Percentiles rank a stretch among this genome's conserved stretches.
Evolutionary conservation across 2,888 invertebrate species (phyloP).

Genomic region (Cosmopolites sordidus): DNA sequence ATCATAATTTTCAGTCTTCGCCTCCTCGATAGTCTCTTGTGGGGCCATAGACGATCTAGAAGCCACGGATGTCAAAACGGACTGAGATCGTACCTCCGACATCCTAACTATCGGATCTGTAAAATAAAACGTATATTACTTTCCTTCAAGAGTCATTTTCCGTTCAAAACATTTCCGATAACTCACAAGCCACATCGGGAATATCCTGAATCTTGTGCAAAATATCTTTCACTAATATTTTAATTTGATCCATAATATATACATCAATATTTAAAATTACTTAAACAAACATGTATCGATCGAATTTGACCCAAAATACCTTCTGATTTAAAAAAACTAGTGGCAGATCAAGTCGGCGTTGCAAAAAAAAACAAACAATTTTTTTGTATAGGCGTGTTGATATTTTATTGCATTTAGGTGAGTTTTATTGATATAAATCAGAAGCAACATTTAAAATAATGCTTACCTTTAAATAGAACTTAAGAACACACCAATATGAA

Average conservation of each 20-base stretch:
- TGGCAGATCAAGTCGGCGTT: not conserved
- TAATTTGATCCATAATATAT: conserved; percentile 21
- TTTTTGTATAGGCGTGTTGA: too few relatives aligned
- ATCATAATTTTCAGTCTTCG: not conserved
- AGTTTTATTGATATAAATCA: too few relatives aligned
- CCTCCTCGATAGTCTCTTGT: too few relatives aligned
- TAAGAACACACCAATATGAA: too few relatives aligned
- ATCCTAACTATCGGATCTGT: not conserved
- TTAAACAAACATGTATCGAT: not conserved
- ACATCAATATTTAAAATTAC: not conserved
- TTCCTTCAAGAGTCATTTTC: not conserved
- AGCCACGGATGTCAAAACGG: not conserved
- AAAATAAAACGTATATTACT: not conserved
- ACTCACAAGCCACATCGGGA: conserved; percentile 23
- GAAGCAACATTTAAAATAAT: too few relatives aligned
- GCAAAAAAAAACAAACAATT: not conserved
- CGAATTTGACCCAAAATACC: not conserved
- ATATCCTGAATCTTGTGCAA: conserved; percentile 20
- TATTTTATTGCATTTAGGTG: too few relatives aligned
- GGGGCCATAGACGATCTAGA: not conserved
- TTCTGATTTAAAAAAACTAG: not conserved
- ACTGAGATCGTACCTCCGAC: not conserved
- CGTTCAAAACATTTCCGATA: not conserved
- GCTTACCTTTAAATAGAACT: too few relatives aligned
- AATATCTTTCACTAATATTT: conserved; percentile 19